A percentile compares a stretch with the other conserved stretches of the same genome.
Evolutionary conservation across 2,113 vertebrate species (phyloP).

Genomic region (Puntigrus tetrazona): DNA sequence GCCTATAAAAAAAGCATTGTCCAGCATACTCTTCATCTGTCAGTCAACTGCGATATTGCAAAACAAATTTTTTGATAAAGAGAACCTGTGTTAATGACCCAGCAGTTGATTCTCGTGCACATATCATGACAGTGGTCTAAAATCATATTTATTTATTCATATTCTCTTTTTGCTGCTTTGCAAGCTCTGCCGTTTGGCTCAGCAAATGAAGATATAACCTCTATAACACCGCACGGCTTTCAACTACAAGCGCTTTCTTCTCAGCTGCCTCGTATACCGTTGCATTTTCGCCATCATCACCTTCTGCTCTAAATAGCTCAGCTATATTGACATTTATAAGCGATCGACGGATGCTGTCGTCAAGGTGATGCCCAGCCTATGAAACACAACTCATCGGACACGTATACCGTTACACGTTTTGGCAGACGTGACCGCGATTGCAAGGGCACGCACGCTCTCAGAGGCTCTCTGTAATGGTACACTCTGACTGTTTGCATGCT

Average conservation of each 20-base stretch:
- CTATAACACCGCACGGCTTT: neutral
- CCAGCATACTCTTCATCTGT: neutral
- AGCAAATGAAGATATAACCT: neutral
- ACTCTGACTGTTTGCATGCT: conserved; percentile 1
- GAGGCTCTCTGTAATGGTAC: neutral
- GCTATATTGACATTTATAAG: conserved; percentile 39
- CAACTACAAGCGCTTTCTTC: neutral
- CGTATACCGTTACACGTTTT: conserved; percentile 37
- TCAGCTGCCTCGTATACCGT: neutral
- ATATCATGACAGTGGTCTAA: neutral
- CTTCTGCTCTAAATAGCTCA: conserved; percentile 37
- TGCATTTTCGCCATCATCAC: conserved; percentile 23
- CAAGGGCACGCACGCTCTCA: conserved; percentile 34
- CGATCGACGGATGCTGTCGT: conserved; percentile 16
- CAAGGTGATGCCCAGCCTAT: conserved; percentile 43
- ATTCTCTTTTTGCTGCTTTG: neutral
- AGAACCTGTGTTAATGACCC: neutral
- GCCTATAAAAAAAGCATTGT: neutral
- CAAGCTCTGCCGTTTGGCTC: neutral
- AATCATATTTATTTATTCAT: no score
- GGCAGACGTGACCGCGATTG: conserved; percentile 11
- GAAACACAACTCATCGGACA: conserved; percentile 17
- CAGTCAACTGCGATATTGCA: neutral
- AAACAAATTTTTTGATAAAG: neutral
- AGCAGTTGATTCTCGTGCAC: neutral